These are phyloP conservation scores for Phyllotis vaccarum DNA, from an alignment of 2,797 vertebrate genomes.

Conservation along the genomic window DNA sequence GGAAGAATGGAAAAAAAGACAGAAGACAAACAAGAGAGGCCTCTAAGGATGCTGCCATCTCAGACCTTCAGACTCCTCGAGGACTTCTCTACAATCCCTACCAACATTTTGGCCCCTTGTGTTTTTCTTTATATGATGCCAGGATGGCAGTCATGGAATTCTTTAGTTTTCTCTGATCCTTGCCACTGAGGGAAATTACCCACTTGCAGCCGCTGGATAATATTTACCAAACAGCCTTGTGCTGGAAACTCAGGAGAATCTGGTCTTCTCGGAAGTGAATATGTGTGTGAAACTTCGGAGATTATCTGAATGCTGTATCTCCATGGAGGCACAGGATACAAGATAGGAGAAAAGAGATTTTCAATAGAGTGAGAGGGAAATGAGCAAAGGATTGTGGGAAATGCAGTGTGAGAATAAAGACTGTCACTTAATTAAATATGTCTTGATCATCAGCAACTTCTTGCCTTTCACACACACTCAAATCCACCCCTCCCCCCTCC, in stretches of 20 bases:
- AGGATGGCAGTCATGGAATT: neutral
- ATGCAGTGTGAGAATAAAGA: neutral
- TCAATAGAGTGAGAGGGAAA: neutral
- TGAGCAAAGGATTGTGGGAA: neutral
- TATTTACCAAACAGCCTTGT: neutral
- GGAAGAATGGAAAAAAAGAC: neutral
- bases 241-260: neutral
- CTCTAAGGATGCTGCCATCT: neutral
- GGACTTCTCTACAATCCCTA: neutral
- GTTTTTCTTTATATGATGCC: conserved; percentile 18
- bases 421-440: neutral
- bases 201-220: neutral
- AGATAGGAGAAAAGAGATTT: neutral
- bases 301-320: neutral
- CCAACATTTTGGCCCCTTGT: neutral
- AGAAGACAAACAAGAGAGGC: neutral
- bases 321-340: neutral
- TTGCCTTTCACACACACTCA: neutral
- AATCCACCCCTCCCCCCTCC: neutral
- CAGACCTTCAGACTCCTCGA: neutral
- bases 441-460: neutral
- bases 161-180: neutral
- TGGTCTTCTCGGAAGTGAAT: neutral
- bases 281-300: neutral
- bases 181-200: neutral